phyloP scores from a whole-genome alignment of 1,140 invertebrate species.

The Zaprionus tsacasi region DNA sequence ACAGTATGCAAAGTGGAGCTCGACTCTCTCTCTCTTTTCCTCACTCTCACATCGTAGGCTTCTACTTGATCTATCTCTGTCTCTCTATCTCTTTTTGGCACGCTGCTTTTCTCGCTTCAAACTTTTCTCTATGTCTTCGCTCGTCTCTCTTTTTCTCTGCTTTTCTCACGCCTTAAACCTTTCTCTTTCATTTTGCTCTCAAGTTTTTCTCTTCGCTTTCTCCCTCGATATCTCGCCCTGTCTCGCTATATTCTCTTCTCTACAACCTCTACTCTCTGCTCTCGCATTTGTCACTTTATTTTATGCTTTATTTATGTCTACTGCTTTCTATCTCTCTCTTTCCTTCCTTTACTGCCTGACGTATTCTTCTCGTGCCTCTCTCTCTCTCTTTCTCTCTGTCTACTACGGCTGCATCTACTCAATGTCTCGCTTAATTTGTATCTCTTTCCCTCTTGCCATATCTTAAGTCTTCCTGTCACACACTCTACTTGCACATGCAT shows the following conservation, averaged over 20 bases:
- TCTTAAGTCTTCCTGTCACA: constrained; percentile 7
- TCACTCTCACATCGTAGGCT: not conserved
- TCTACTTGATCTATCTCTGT: not conserved
- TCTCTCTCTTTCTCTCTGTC: no score
- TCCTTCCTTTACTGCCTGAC: not conserved
- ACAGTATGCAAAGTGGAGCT: not conserved
- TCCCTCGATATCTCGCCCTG: no score
- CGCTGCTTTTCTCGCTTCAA: no score
- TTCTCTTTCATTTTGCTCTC: not conserved
- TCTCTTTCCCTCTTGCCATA: not conserved
- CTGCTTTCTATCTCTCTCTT: not conserved
- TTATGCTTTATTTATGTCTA: not conserved
- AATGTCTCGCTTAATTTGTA: not conserved
- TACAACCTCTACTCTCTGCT: no score
- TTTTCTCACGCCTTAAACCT: not conserved
- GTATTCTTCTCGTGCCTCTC: not conserved
- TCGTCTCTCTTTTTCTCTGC: not conserved
- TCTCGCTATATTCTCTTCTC: not conserved
- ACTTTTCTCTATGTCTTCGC: no score
- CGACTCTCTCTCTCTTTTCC: not conserved
- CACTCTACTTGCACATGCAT: not conserved
- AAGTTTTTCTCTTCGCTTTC: not conserved
- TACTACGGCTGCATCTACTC: not conserved
- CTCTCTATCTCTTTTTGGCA: not conserved
- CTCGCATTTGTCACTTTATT: not conserved